Evolutionary conservation across 2,797 vertebrate genomes (phyloP).

Genomic region (Atherinosoma microstoma): DNA sequence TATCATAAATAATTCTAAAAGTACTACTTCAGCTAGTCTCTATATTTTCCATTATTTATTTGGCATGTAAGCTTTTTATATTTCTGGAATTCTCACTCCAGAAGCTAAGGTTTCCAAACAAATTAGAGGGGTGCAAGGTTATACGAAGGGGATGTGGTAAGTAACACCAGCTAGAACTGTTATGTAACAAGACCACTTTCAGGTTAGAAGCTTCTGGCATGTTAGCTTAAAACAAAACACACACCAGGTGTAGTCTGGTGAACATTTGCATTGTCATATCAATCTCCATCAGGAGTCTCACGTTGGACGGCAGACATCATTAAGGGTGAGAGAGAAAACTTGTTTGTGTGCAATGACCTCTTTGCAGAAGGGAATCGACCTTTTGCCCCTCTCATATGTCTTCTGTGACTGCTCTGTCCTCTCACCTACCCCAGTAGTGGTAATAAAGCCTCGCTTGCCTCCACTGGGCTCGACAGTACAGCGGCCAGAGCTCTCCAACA

Average conservation of each 20-base stretch:
- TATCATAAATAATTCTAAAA: constrained; percentile 35
- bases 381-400: constrained; percentile 56
- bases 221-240: constrained; percentile 42
- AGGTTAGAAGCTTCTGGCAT: constrained; percentile 38
- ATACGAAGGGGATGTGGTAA: constrained; percentile 67
- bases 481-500: constrained; percentile 76
- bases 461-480: constrained; percentile 53
- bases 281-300: constrained; percentile 37
- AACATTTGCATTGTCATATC: constrained; percentile 39
- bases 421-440: constrained; percentile 54
- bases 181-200: constrained; percentile 61
- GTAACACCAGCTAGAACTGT: constrained; percentile 62
- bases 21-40: constrained; percentile 37
- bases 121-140: constrained; percentile 69
- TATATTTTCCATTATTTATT: constrained; percentile 52
- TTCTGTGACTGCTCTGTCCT: constrained; percentile 34
- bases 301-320: constrained; percentile 22
- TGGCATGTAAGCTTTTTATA: constrained; percentile 44
- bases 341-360: constrained; percentile 62
- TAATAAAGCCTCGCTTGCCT: constrained; percentile 64
- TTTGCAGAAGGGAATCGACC: constrained; percentile 42
- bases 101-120: constrained; percentile 71
- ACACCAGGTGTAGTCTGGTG: constrained; percentile 31
- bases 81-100: constrained; percentile 52
- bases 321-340: constrained; percentile 45